Conservation (phyloP, 2,113 vertebrate species). For the Ameiurus melas region DNA sequence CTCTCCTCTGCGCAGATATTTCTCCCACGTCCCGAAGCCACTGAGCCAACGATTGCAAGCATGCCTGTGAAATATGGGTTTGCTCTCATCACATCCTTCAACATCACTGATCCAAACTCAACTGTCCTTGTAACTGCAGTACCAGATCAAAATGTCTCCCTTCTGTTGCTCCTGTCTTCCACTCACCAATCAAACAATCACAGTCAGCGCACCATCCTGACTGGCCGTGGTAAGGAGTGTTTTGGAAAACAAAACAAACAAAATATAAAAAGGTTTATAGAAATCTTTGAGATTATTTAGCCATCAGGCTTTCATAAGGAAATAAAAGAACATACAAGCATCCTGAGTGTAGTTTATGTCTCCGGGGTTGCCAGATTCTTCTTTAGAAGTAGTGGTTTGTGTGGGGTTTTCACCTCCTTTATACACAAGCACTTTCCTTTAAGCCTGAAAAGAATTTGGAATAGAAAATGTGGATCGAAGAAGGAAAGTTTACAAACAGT, state of each 20-base stretch:
- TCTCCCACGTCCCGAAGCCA: conserved; percentile 51
- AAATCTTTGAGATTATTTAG: neutral
- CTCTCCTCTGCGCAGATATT: conserved; percentile 63
- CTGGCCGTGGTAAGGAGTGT: conserved; percentile 56
- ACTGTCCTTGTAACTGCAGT: conserved; percentile 61
- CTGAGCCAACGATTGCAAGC: neutral
- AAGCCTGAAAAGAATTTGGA: neutral
- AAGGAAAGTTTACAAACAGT: neutral
- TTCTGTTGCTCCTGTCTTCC: conserved; percentile 55
- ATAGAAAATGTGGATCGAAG: neutral
- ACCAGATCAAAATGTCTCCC: conserved; percentile 57
- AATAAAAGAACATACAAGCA: neutral
- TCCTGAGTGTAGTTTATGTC: neutral
- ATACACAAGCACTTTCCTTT: neutral
- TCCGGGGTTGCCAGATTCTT: neutral
- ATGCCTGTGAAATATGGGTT: conserved; percentile 47
- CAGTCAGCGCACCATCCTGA: conserved; percentile 49
- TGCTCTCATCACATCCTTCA: conserved; percentile 53
- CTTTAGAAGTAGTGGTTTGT: neutral
- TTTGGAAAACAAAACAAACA: neutral
- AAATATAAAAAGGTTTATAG: neutral
- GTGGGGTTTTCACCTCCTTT: neutral
- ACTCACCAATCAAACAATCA: conserved; percentile 43
- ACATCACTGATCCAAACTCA: conserved; percentile 59
- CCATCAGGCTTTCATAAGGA: neutral